phyloP scores from a whole-genome alignment of 2,797 vertebrate genomes.

The Pangasius macronema region DNA sequence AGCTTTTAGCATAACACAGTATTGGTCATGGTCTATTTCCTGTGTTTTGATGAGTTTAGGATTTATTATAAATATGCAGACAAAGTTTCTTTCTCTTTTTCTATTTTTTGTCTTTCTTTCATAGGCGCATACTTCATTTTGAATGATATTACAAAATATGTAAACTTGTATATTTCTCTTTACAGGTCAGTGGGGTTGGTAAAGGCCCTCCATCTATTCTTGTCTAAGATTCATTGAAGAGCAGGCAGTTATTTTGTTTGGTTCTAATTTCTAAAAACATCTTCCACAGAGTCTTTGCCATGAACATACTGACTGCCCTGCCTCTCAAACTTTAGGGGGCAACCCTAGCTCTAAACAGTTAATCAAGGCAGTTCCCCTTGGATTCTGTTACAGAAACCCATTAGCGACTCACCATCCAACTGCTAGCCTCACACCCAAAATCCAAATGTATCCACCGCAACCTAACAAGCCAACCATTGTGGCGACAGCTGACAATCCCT shows the following conservation, averaged over 20 bases:
- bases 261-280: neutral
- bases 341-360: neutral
- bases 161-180: neutral
- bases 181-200: neutral
- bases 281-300: neutral
- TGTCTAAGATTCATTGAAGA: neutral
- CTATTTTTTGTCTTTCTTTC: neutral
- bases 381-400: neutral
- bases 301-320: neutral
- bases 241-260: neutral
- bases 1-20: slow-evolving; percentile 20
- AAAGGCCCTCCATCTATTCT: neutral
- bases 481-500: neutral
- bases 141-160: neutral
- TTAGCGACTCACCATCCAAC: neutral
- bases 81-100: neutral
- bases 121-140: slow-evolving; percentile 6
- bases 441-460: neutral
- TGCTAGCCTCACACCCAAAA: neutral
- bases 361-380: neutral
- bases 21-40: slow-evolving; percentile 23
- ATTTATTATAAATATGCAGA: slow-evolving; percentile 14
- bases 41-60: slow-evolving; percentile 28
- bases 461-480: neutral
- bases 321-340: neutral